Base-by-base conservation (phyloP, 1,140 invertebrate genomes). In the Scaptomyza montana region DNA sequence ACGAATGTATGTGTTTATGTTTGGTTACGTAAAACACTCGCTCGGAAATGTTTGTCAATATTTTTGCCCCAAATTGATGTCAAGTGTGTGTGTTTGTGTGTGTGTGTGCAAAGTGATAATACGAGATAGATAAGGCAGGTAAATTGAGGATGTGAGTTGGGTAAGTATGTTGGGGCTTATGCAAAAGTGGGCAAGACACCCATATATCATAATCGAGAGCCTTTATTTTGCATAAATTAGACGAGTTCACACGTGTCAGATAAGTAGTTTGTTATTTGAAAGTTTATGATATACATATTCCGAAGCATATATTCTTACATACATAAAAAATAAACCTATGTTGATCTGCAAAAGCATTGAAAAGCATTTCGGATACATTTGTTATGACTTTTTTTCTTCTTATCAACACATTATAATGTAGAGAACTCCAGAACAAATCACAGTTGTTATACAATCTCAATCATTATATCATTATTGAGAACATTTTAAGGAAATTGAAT, bases 21-120 rank as follows among this genome's bases (percentile, higher is more conserved):
- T 21, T 46, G 41, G 21, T 72, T 73, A 73, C 56, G 65, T 73
- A 73, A 73, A 73, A 54, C 39, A 25, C 41, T 55, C 43, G 50
- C 39, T 43, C 12, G 39, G 39, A 55, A 61, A 53, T 57, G 65
- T 74, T 69, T 69, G 71, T 69, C 65, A 74, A 74, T 69, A 57
- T 63, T 43, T 63, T 36, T 39, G 59, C 46, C 39, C 39, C 62
- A 67, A 54, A 73, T 73, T 67, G 63, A 33, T 57, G 70, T 61
- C 65, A 68, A 56, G 33, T 57, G 21, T 46, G 43, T 5, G 55
- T 46, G 4, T 28, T 13, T 43, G 41, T 43, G 54, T 43, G 13
- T 59, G 5, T 56, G 25, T 43, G 54, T 43, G 21, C 3, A 10
- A 13, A 45, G 41, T 59, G 56, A 59, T 59, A 59, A 59, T 59